Evolutionary conservation across 2,113 vertebrate species (phyloP).

Genomic region (Sinocyclocheilus grahami): DNA sequence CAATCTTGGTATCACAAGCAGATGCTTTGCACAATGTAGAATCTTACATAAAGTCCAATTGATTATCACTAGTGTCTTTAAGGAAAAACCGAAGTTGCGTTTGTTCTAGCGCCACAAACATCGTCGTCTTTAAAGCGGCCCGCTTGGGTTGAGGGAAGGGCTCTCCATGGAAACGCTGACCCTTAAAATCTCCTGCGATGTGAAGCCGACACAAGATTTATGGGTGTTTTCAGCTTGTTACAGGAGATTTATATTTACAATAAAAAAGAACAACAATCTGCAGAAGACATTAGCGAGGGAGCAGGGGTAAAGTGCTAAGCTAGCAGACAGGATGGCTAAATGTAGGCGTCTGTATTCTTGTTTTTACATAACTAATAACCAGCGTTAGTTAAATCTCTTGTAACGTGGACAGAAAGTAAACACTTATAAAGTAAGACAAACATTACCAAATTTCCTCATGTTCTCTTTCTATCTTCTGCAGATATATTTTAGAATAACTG

Average conservation of each 20-base stretch:
- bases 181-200: conserved; percentile 73
- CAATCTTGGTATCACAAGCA: conserved; percentile 53
- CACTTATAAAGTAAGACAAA: not conserved
- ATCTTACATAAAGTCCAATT: conserved; percentile 42
- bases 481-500: conserved; percentile 27
- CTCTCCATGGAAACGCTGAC: conserved; percentile 72
- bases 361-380: not conserved
- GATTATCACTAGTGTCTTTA: conserved; percentile 47
- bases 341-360: conserved; percentile 14
- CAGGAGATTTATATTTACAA: conserved; percentile 83
- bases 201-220: conserved; percentile 73
- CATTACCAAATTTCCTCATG: conserved; percentile 30
- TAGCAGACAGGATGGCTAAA: conserved; percentile 5
- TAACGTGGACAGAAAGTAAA: conserved; percentile 21
- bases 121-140: conserved; percentile 63
- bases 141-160: conserved; percentile 62
- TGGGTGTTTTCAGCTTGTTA: conserved; percentile 83
- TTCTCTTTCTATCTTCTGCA: conserved; percentile 25
- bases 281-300: conserved; percentile 76
- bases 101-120: conserved; percentile 63
- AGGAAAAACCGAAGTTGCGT: conserved; percentile 34
- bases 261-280: conserved; percentile 84
- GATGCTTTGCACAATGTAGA: conserved; percentile 46
- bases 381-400: not conserved
- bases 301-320: conserved; percentile 56